Conservation (phyloP, 2,797 vertebrate genomes). For the Channa striata region DNA sequence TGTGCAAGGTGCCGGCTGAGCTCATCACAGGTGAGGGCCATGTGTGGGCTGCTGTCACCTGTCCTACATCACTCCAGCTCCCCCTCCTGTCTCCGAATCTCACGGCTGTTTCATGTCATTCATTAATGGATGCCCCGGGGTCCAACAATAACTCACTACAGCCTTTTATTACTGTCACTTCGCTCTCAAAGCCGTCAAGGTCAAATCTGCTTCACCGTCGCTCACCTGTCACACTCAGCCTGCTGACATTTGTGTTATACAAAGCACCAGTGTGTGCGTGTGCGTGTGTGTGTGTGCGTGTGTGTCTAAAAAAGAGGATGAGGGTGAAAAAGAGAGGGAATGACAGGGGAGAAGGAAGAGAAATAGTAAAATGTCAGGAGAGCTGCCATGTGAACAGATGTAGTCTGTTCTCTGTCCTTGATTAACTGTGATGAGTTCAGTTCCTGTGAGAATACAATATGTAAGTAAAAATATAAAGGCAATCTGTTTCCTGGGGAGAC, state of each 20-base stretch:
- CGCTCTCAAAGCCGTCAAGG: conserved; percentile 79
- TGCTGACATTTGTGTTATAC: conserved; percentile 80
- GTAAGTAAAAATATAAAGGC: conserved; percentile 67
- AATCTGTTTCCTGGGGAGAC: conserved; percentile 64
- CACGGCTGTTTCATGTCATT: conserved; percentile 81
- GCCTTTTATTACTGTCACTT: conserved; percentile 82
- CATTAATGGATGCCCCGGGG: conserved; percentile 83
- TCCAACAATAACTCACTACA: conserved; percentile 82
- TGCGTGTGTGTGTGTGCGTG: conserved; percentile 37
- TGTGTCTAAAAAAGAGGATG: conserved; percentile 35
- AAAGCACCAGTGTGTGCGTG: conserved; percentile 33
- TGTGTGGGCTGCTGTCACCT: conserved; percentile 75
- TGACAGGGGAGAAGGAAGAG: conserved; percentile 58
- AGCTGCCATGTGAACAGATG: conserved; percentile 76
- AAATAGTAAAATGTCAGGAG: conserved; percentile 73
- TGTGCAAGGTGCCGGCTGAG: conserved; percentile 28
- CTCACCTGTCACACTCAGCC: conserved; percentile 79
- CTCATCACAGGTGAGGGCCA: conserved; percentile 65
- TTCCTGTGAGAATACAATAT: conserved; percentile 58
- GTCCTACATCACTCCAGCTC: conserved; percentile 71
- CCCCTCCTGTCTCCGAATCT: conserved; percentile 58
- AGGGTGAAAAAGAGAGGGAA: conserved; percentile 43
- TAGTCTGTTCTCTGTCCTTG: conserved; percentile 73
- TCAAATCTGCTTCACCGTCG: conserved; percentile 77
- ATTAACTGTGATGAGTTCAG: conserved; percentile 72